Conservation (phyloP, 2,888 invertebrate genomes). For the Ypsolopha sequella region DNA sequence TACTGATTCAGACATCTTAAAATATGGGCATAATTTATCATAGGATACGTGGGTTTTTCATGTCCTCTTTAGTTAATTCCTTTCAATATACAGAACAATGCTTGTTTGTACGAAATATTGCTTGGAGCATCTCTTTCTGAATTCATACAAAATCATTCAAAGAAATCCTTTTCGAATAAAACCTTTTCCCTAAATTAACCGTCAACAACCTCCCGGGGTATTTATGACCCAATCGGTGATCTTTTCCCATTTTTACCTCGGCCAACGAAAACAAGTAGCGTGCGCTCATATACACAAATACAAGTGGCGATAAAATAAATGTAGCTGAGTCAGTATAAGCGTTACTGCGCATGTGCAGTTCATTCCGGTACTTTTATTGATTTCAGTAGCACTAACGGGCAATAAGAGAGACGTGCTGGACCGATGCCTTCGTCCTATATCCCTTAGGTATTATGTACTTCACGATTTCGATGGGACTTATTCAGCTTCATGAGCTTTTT, state of each 20-base stretch:
- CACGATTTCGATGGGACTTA: slow-evolving; percentile 47
- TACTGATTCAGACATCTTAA: slow-evolving; percentile 1
- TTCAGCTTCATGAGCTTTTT: slow-evolving; percentile 59
- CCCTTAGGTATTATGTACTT: slow-evolving; percentile 59
- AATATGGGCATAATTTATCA: neutral
- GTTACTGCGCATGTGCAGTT: slow-evolving; percentile 67
- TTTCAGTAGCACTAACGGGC: slow-evolving; percentile 78
- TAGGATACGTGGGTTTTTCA: neutral
- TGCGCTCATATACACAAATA: slow-evolving; percentile 67
- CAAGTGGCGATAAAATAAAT: slow-evolving; percentile 69
- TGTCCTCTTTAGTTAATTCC: neutral
- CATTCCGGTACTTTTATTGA: slow-evolving; percentile 76
- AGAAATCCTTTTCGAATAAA: neutral
- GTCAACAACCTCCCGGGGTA: slow-evolving; percentile 21
- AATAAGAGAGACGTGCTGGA: slow-evolving; percentile 66
- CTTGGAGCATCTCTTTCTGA: no score
- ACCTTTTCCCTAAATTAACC: neutral
- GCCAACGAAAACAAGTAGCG: slow-evolving; percentile 60
- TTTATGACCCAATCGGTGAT: slow-evolving; percentile 31
- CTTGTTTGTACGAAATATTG: no score
- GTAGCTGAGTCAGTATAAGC: slow-evolving; percentile 63
- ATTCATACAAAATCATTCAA: no score
- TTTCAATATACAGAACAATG: neutral
- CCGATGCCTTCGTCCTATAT: slow-evolving; percentile 54
- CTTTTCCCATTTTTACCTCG: slow-evolving; percentile 45